Evolutionary conservation across 1,140 invertebrate species (phyloP).

Genomic region (Tetramorium alpestre): DNA sequence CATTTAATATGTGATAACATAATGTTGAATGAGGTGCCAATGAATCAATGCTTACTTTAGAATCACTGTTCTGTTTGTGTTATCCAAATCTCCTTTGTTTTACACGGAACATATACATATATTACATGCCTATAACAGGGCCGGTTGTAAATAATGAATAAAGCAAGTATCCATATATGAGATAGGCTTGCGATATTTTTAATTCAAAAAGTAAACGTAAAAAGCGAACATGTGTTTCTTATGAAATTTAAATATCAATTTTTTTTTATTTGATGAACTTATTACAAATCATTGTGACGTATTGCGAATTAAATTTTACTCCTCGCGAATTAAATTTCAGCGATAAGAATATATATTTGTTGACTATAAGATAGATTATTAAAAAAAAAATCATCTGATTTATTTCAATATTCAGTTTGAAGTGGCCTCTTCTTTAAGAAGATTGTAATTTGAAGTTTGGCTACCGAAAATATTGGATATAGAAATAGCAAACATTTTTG

Average conservation of each 20-base stretch:
- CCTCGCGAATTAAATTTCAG: neutral
- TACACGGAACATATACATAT: neutral
- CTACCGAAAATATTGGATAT: neutral
- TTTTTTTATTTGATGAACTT: neutral
- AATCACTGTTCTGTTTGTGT: neutral
- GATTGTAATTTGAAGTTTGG: neutral
- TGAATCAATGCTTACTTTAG: conserved; percentile 16
- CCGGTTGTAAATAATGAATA: neutral
- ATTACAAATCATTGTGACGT: neutral
- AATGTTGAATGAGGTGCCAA: conserved; percentile 12
- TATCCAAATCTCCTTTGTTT: conserved; percentile 2
- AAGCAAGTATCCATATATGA: neutral
- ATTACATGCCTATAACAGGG: neutral
- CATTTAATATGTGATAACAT: neutral
- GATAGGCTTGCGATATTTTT: neutral
- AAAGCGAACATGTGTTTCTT: neutral
- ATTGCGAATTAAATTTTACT: neutral
- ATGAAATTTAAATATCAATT: conserved; percentile 16
- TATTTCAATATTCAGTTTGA: neutral
- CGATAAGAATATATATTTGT: too few species aligned
- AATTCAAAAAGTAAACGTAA: neutral
- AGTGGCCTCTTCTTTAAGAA: neutral
- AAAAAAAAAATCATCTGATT: neutral
- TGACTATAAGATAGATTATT: neutral
- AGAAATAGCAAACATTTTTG: neutral